Evolutionary conservation across 2,797 vertebrate species (phyloP).

Genomic region (Pagetopsis macropterus): DNA sequence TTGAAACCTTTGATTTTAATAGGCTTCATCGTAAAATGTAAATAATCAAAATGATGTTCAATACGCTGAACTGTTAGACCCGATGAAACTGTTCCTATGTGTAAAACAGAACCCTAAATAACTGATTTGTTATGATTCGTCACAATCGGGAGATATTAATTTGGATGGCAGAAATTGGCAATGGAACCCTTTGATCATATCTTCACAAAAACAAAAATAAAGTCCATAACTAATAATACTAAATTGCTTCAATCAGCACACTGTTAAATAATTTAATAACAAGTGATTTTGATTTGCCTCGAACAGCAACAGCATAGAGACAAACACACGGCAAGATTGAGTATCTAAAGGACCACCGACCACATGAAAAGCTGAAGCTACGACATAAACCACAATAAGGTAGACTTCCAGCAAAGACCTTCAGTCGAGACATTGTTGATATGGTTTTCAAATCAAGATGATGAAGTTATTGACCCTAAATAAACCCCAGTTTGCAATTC

Average conservation of each 20-base stretch:
- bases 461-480: neutral
- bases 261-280: neutral
- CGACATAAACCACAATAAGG: constrained; percentile 46
- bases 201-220: neutral
- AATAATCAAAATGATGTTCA: neutral
- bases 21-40: too few species aligned
- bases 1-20: too few species aligned
- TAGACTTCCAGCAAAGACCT: neutral
- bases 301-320: neutral
- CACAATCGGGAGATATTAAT: neutral
- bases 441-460: neutral
- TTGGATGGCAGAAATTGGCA: neutral
- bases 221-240: neutral
- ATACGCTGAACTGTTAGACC: neutral
- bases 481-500: neutral
- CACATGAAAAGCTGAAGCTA: constrained; percentile 39
- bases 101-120: neutral
- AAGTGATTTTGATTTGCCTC: neutral
- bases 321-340: neutral
- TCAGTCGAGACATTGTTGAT: neutral
- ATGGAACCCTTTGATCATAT: neutral
- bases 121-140: neutral
- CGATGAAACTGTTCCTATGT: neutral
- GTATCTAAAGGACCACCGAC: constrained; percentile 12
- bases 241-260: neutral